Base-by-base conservation (phyloP, 2,113 vertebrate species). In the Mesembrinibis cayennensis region DNA sequence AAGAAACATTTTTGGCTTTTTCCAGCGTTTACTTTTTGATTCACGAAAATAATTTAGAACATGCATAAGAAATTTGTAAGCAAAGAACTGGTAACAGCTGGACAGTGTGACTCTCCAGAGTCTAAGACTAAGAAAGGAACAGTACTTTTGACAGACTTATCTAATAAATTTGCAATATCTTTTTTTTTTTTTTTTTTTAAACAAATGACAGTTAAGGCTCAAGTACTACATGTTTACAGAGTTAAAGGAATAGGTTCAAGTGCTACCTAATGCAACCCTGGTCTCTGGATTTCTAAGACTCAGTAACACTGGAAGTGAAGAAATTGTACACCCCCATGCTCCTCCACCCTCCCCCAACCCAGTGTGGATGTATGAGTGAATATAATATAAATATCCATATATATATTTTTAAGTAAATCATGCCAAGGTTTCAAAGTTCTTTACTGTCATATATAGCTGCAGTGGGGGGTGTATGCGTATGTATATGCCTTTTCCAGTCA, bases 391-490 rank as follows among this genome's bases (percentile, higher is more conserved):
- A 34, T 15, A 40, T 27, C 26, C 3, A 27, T 45, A 23, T 5
- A 8, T 21, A 11, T 79, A 30, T 70, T 66, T 92, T 11, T 61
- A 50, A 47, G 34, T 62, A 70, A 72, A 59, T 45, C 5, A 21
- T 56, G 26, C 14, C 7, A 61, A 69, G 7, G 13, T 88, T 85
- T 72, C 19, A 14, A 30, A 69, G 14, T 40, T 82, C 8, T 74
- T 74, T 44, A 19, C 61, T 69, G 36, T 65, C 13, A 10, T 26
- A 8, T 13, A 27, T 47, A 73, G 26, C 32, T 92, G 49, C 7
- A 29, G 32, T 40, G 23, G 4, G 9, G 7, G 2, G 12, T 25
- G 13, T 25, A 16, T 40, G 7, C 42, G 1, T 50, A 1, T 36
- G 5, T 38, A 13, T 62, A 14, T 26, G 47, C 7, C 22, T 70